Evolutionary conservation across 2,113 vertebrate genomes (phyloP).

Genomic region (Rissa tridactyla): DNA sequence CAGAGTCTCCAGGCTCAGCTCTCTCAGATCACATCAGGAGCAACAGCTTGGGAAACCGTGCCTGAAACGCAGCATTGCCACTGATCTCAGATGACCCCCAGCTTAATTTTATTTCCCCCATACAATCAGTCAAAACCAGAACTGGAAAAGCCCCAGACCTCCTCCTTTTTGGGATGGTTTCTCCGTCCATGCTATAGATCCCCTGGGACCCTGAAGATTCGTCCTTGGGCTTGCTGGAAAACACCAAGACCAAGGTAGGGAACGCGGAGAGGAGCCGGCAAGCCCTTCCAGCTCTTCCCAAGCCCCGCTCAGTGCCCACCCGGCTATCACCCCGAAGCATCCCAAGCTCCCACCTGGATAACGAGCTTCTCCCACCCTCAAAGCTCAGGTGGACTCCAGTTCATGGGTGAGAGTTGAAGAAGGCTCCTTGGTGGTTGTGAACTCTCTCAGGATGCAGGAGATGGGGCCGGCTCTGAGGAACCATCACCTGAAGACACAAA

Average conservation of each 20-base stretch:
- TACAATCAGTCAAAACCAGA: neutral
- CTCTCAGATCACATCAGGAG: neutral
- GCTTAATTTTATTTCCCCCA: neutral
- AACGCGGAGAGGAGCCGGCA: accelerated
- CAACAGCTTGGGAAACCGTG: accelerated
- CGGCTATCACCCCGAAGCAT: accelerated
- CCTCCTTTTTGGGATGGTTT: neutral
- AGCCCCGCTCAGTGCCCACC: neutral
- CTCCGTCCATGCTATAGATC: neutral
- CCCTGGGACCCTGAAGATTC: neutral
- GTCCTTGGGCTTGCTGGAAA: neutral
- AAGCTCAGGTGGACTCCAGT: neutral
- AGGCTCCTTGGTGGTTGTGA: neutral
- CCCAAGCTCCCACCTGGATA: neutral
- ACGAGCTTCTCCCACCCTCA: neutral
- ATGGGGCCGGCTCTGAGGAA: neutral
- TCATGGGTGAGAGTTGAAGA: neutral
- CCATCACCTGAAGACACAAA: neutral
- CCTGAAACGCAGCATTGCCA: neutral
- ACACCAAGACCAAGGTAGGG: neutral
- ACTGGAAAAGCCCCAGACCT: neutral
- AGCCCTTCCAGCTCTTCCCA: neutral
- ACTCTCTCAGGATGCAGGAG: neutral
- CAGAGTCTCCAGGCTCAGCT: neutral
- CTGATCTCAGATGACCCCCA: accelerated